Conservation (phyloP, 2,113 vertebrate species). For the Nibea albiflora region DNA sequence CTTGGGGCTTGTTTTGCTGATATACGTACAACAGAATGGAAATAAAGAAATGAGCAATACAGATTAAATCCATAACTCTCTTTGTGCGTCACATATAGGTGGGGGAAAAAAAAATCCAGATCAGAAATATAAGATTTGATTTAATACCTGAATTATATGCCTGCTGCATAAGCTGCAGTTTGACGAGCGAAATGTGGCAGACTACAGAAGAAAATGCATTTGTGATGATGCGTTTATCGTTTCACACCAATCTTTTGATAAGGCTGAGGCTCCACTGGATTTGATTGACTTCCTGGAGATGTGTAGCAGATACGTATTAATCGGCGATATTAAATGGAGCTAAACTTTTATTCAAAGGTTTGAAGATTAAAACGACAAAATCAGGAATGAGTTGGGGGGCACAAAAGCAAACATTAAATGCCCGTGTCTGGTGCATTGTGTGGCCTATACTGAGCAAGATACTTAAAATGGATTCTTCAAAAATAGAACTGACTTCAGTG, state of each 20-base stretch:
- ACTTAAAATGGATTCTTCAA: conserved; percentile 3
- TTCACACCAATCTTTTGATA: neutral
- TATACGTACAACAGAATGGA: neutral
- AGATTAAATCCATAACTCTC: neutral
- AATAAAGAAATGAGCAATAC: neutral
- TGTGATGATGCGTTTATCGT: neutral
- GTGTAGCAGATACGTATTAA: neutral
- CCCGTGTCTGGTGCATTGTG: neutral
- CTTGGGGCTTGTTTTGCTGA: neutral
- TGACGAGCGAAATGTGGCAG: neutral
- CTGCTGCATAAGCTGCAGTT: neutral
- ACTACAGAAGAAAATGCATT: neutral
- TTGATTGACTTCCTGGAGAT: neutral
- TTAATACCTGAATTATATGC: neutral
- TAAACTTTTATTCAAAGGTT: neutral
- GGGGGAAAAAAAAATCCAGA: neutral
- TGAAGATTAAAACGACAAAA: neutral
- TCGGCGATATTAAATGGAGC: neutral
- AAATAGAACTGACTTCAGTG: conserved; percentile 1
- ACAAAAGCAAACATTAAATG: neutral
- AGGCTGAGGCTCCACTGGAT: neutral
- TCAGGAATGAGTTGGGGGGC: neutral
- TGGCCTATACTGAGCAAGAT: neutral
- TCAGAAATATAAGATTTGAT: neutral
- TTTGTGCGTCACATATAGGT: neutral